Conservation (phyloP, 2,888 invertebrate genomes). For the Orthosia gracilis region DNA sequence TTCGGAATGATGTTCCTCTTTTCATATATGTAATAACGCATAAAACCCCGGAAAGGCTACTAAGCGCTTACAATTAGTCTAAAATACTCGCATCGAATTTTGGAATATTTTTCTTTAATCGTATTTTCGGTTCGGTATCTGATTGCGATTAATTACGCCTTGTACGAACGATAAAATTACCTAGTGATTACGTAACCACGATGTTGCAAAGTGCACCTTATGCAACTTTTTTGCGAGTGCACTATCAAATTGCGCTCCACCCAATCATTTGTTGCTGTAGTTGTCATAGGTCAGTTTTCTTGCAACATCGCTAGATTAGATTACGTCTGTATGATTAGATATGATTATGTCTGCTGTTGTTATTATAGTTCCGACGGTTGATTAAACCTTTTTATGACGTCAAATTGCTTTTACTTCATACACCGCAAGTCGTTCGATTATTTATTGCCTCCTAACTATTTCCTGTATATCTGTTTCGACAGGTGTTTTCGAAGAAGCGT, state of each 20-base stretch:
- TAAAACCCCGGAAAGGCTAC: constrained; percentile 7
- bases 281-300: constrained; percentile 88
- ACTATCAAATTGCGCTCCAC: constrained; percentile 77
- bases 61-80: constrained; percentile 27
- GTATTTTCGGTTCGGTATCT: constrained; percentile 49
- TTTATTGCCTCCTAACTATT: constrained; percentile 42
- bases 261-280: constrained; percentile 74
- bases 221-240: constrained; percentile 80
- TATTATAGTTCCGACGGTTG: constrained; percentile 53
- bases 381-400: constrained; percentile 55
- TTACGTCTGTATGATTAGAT: constrained; percentile 80
- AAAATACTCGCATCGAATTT: constrained; percentile 20
- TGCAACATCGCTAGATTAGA: constrained; percentile 83
- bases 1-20: neutral
- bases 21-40: neutral
- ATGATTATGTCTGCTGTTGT: constrained; percentile 58
- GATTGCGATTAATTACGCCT: constrained; percentile 58
- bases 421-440: constrained; percentile 20
- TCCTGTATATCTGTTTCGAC: constrained; percentile 67
- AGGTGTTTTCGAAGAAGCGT: constrained; percentile 73
- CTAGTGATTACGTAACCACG: constrained; percentile 60
- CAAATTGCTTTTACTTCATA: constrained; percentile 32
- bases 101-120: constrained; percentile 30
- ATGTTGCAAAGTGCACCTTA: constrained; percentile 69
- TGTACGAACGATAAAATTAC: constrained; percentile 55